These are phyloP conservation scores for Nymphalis io DNA, from an alignment of 1,140 invertebrate species.

Conservation along the genomic window DNA sequence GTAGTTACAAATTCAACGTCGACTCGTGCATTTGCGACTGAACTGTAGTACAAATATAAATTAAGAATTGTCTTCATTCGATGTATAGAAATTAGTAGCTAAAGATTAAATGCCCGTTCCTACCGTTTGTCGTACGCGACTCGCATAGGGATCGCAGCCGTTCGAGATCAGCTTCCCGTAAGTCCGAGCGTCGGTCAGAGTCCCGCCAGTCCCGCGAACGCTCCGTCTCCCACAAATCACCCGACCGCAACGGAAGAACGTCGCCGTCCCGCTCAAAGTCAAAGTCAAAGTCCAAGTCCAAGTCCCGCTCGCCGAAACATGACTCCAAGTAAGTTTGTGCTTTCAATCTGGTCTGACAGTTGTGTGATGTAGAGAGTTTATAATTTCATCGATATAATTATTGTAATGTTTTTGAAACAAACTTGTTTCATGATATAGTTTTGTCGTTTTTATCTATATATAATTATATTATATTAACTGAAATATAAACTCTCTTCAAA, in stretches of 20 bases:
- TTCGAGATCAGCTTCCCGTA: conserved; percentile 66
- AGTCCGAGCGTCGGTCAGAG: conserved; percentile 55
- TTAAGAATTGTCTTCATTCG: conserved; percentile 3
- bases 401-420: neutral
- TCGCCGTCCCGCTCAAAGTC: conserved; percentile 74
- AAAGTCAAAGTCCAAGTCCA: conserved; percentile 74
- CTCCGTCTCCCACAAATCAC: conserved; percentile 51
- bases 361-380: conserved; percentile 51
- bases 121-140: conserved; percentile 43
- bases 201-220: conserved; percentile 43
- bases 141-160: conserved; percentile 62
- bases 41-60: neutral
- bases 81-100: conserved; percentile 40
- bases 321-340: conserved; percentile 70
- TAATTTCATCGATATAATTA: conserved; percentile 12
- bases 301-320: conserved; percentile 69
- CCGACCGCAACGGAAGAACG: conserved; percentile 73
- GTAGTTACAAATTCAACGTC: conserved; percentile 11
- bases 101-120: conserved; percentile 39
- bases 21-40: neutral
- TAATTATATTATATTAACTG: neutral
- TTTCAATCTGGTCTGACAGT: conserved; percentile 69
- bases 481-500: conserved; percentile 28
- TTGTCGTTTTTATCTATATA: neutral
- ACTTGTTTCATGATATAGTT: neutral